A percentile compares a stretch with the other conserved stretches of the same genome.
phyloP scores from a whole-genome alignment of 2,113 vertebrate species.

The Tauraco erythrolophus region DNA sequence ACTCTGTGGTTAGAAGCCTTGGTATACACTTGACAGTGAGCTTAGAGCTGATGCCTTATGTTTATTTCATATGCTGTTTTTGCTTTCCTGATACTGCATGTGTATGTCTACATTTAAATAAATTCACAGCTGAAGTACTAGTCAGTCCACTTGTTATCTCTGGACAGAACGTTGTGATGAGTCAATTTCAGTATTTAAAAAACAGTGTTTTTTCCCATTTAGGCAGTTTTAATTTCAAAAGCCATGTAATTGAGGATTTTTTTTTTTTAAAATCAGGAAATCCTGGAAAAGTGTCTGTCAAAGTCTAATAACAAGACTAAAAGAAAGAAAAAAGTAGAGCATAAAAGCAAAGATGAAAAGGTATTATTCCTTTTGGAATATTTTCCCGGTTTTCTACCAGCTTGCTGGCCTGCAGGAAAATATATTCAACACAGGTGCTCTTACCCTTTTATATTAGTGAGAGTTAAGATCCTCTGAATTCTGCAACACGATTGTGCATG shows the following conservation, averaged over 20 bases:
- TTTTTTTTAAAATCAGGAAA: neutral
- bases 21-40: conserved; percentile 80
- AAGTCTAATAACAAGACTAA: neutral
- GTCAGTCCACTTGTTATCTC: conserved; percentile 66
- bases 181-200: conserved; percentile 56
- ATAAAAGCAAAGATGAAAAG: neutral
- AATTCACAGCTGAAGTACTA: conserved; percentile 70
- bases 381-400: neutral
- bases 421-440: neutral
- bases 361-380: neutral
- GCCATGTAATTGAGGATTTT: neutral
- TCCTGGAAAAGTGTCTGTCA: neutral
- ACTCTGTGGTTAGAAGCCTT: conserved; percentile 81
- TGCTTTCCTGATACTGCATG: conserved; percentile 69
- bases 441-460: neutral
- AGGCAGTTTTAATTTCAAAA: conserved; percentile 63
- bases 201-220: neutral
- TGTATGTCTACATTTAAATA: conserved; percentile 80
- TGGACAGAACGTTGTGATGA: conserved; percentile 54
- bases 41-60: conserved; percentile 83
- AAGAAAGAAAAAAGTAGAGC: neutral
- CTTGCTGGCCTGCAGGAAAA: neutral
- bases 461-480: neutral
- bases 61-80: conserved; percentile 85
- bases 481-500: neutral